phyloP scores from a whole-genome alignment of 2,113 vertebrate species.

The Neodon shergylaensis region DNA sequence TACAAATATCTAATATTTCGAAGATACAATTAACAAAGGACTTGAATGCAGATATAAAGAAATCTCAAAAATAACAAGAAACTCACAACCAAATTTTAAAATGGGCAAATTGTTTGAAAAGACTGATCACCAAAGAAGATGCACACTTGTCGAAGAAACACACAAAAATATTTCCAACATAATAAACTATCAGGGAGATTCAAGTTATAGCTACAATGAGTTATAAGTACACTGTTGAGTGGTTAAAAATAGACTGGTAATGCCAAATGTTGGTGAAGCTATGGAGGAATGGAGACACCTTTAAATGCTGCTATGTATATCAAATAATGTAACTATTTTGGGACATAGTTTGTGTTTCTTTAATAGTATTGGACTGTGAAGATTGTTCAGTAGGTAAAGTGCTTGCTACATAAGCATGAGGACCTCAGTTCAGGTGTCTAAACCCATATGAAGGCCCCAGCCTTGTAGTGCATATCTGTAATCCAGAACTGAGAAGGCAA shows the following conservation, averaged over 20 bases:
- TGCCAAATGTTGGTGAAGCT: neutral
- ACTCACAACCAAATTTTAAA: neutral
- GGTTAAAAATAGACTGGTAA: constrained; percentile 28
- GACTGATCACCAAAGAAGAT: constrained; percentile 35
- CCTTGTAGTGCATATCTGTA: neutral
- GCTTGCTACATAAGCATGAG: neutral
- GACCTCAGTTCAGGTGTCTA: neutral
- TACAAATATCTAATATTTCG: neutral
- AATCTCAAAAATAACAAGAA: constrained; percentile 21
- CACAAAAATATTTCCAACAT: neutral
- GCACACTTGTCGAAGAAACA: constrained; percentile 29
- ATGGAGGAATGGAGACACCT: neutral
- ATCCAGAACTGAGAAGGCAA: neutral
- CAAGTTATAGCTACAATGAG: neutral
- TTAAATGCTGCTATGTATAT: neutral
- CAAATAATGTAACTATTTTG: neutral
- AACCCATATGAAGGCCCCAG: neutral
- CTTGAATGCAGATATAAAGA: neutral
- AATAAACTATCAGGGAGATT: neutral
- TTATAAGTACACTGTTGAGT: neutral
- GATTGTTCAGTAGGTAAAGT: neutral
- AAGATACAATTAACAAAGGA: constrained; percentile 3
- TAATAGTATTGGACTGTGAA: neutral
- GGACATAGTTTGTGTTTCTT: neutral
- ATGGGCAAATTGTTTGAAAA: constrained; percentile 33